Percentiles rank a stretch among this genome's conserved stretches.
phyloP scores from a whole-genome alignment of 2,113 vertebrate species.

The Aptenodytes forsteri region DNA sequence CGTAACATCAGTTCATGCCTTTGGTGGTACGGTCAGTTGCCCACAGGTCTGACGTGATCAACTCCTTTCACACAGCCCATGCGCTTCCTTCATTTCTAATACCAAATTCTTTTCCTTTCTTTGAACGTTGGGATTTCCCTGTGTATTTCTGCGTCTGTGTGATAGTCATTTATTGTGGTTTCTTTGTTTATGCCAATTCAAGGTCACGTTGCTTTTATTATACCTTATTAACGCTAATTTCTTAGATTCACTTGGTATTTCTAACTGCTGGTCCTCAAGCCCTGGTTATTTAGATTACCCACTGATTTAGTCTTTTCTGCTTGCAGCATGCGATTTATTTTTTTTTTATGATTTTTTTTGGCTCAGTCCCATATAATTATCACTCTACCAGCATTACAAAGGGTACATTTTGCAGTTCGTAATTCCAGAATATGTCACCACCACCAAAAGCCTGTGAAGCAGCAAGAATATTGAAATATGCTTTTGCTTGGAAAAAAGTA shows the following conservation, averaged over 20 bases:
- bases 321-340: not conserved
- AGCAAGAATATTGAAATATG: not conserved
- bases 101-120: not conserved
- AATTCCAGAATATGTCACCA: not conserved
- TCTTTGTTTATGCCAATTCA: not conserved
- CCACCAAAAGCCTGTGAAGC: not conserved
- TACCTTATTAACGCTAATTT: not conserved
- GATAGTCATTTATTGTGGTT: not conserved
- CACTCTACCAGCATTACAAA: not conserved
- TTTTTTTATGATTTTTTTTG: not conserved
- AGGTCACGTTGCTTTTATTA: not conserved
- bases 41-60: not conserved
- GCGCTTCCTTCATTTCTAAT: not conserved
- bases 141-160: not conserved
- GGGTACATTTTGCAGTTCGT: not conserved
- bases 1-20: accelerated
- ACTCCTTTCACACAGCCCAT: not conserved
- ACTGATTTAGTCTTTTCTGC: conserved; percentile 10
- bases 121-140: not conserved
- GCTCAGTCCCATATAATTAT: not conserved
- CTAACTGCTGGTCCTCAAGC: not conserved
- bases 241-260: not conserved
- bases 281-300: conserved; percentile 3
- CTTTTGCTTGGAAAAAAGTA: not conserved
- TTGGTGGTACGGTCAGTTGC: accelerated